These are phyloP conservation scores for Epistrophe eligans DNA, from an alignment of 2,888 invertebrate species.

Conservation along the genomic window DNA sequence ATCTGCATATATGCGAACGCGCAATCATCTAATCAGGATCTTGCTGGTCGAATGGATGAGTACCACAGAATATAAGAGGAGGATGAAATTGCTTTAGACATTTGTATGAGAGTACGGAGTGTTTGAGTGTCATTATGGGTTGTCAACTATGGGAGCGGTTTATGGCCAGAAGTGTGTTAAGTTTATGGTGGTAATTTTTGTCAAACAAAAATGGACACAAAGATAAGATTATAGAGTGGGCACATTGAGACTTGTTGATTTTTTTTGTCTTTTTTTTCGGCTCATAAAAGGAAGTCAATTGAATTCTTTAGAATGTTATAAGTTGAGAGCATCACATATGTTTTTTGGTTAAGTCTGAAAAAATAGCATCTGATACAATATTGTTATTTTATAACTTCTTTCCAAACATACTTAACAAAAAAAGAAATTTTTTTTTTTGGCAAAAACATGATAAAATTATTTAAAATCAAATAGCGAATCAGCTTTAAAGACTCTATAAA, in stretches of 20 bases:
- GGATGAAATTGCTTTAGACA: constrained; percentile 41
- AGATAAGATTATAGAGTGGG: constrained; percentile 41
- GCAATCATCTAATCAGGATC: constrained; percentile 74
- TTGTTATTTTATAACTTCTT: too few relatives aligned
- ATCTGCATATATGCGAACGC: constrained; percentile 10
- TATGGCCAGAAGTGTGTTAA: constrained; percentile 50
- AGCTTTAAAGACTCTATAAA: too few relatives aligned
- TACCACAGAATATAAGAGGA: constrained; percentile 36
- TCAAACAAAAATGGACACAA: constrained; percentile 49
- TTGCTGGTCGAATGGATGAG: constrained; percentile 50
- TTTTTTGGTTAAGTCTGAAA: too few relatives aligned
- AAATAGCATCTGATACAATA: too few relatives aligned
- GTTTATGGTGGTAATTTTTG: constrained; percentile 73
- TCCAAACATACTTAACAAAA: too few relatives aligned
- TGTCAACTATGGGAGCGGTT: constrained; percentile 70
- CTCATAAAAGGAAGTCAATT: constrained; percentile 7
- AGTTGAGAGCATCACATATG: too few relatives aligned
- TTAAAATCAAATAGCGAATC: too few relatives aligned
- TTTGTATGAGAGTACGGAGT: constrained; percentile 38
- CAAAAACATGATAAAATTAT: too few relatives aligned
- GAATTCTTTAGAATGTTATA: too few relatives aligned
- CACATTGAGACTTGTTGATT: neutral
- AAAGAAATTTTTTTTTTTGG: too few relatives aligned
- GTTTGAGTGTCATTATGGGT: constrained; percentile 68
- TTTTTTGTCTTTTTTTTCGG: neutral